Evolutionary conservation across 2,888 invertebrate species (phyloP).

Genomic region (Saturnia japonica): DNA sequence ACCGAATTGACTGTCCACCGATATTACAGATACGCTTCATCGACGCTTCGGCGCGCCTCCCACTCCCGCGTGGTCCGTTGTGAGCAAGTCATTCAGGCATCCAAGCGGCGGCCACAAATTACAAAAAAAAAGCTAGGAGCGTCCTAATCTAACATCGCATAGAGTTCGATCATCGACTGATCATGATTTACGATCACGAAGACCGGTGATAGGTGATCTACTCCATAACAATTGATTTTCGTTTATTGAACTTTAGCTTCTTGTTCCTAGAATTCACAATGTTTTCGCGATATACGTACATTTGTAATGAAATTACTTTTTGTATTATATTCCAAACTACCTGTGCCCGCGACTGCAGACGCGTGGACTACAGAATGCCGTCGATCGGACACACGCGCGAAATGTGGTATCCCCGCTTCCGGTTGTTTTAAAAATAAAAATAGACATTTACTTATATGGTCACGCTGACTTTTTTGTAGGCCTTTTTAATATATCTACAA

Average conservation of each 20-base stretch:
- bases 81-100: constrained; percentile 74
- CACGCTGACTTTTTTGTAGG: no score
- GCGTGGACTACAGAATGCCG: no score
- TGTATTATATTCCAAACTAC: no score
- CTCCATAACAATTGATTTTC: constrained; percentile 69
- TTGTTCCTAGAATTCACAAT: neutral
- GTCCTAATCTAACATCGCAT: constrained; percentile 76
- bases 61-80: constrained; percentile 41
- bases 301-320: neutral
- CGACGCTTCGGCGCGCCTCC: constrained; percentile 54
- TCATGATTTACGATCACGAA: constrained; percentile 78
- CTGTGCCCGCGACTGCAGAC: no score
- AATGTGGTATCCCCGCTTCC: no score
- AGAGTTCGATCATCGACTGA: constrained; percentile 74
- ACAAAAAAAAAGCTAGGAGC: constrained; percentile 77
- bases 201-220: constrained; percentile 74
- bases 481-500: no score
- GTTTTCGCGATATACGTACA: neutral
- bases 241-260: constrained; percentile 57
- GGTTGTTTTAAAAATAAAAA: no score
- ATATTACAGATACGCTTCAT: constrained; percentile 59
- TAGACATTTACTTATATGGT: no score
- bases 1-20: constrained; percentile 53
- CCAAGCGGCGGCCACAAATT: constrained; percentile 73
- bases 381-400: no score